Evolutionary conservation across 37 sponge, comb jelly and placozoan species (phyloP).

Genomic region (Diacarnus erythraeanus): DNA sequence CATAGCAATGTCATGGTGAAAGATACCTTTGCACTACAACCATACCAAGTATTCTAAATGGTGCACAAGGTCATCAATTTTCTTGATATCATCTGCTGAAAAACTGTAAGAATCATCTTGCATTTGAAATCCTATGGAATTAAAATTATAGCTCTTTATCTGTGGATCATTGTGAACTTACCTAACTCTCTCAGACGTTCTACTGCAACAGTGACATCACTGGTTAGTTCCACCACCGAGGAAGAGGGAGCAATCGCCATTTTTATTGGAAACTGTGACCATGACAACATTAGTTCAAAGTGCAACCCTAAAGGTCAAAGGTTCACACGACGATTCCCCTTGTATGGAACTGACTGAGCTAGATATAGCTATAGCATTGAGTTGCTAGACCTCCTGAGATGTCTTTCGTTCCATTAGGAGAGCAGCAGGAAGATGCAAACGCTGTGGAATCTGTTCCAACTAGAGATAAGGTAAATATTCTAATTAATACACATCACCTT

Average conservation of each 20-base stretch:
- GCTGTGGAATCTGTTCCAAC: conserved; percentile 34
- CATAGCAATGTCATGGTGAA: too few relatives aligned
- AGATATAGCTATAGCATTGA: too few relatives aligned
- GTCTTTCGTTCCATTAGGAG: conserved; percentile 53
- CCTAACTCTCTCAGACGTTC: conserved; percentile 49
- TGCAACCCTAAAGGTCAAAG: too few relatives aligned
- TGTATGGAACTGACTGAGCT: too few relatives aligned
- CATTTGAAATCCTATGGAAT: conserved; percentile 4
- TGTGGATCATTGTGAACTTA: neutral
- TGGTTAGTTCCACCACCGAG: conserved; percentile 23
- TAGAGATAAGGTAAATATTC: conserved; percentile 39
- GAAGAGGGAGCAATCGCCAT: too few relatives aligned
- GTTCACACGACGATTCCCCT: too few relatives aligned
- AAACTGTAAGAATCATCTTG: neutral
- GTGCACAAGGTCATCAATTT: conserved; percentile 30
- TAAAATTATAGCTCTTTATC: neutral
- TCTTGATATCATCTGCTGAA: neutral
- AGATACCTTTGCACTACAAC: too few relatives aligned
- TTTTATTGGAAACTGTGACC: neutral
- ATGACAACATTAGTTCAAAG: too few relatives aligned
- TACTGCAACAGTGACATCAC: conserved; percentile 52
- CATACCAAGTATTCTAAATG: conserved; percentile 46
- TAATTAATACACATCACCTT: conserved; percentile 3
- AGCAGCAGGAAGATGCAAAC: conserved; percentile 46
- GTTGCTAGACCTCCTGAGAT: too few relatives aligned